Percentiles rank a stretch among this genome's conserved stretches.
Evolutionary conservation across 2,113 vertebrate genomes (phyloP).

Genomic region (Eublepharis macularius): DNA sequence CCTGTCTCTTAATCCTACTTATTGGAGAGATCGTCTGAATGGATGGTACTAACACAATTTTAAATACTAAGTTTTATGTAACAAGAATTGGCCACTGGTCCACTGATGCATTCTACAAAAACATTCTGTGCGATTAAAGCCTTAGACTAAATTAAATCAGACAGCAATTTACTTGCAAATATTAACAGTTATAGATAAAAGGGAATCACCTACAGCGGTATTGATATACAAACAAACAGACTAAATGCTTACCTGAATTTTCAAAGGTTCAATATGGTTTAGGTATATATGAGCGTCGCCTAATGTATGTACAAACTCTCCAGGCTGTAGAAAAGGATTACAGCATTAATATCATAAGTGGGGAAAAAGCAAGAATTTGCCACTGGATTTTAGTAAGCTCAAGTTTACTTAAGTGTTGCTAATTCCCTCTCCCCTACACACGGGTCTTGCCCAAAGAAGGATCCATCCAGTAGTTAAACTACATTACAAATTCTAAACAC

Average conservation of each 20-base stretch:
- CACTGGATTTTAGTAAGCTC: neutral
- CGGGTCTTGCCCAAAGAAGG: neutral
- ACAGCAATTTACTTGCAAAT: neutral
- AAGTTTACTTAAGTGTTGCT: neutral
- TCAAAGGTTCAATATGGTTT: constrained; percentile 91
- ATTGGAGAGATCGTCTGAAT: neutral
- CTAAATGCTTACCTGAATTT: constrained; percentile 83
- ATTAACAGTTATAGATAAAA: neutral
- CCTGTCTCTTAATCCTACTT: neutral
- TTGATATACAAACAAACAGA: neutral
- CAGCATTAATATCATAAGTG: neutral
- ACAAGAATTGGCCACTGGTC: neutral
- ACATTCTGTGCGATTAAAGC: neutral
- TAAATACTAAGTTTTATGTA: neutral
- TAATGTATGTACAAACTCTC: constrained; percentile 94
- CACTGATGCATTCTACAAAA: neutral
- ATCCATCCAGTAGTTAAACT: neutral
- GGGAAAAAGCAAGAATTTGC: neutral
- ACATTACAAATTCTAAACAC: neutral
- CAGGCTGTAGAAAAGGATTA: constrained; percentile 76
- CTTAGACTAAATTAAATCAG: neutral
- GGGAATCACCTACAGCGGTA: neutral
- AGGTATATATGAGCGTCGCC: constrained; percentile 95
- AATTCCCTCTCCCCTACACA: neutral
- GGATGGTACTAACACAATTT: neutral